These are phyloP conservation scores for Crenichthys baileyi DNA, from an alignment of 2,797 vertebrate species.

Conservation along the genomic window DNA sequence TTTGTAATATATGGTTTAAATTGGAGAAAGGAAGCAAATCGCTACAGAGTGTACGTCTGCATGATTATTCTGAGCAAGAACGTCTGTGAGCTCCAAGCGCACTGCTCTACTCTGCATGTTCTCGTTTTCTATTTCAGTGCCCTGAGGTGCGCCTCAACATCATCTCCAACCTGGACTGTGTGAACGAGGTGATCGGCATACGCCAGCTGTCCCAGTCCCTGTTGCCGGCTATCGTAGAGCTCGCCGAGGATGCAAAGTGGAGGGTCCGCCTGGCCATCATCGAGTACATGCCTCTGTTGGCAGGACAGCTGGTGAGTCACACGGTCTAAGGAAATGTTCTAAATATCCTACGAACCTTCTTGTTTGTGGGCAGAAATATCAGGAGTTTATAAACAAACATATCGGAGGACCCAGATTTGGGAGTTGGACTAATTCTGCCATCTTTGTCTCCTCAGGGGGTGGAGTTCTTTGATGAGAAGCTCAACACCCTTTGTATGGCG, in stretches of 20 bases:
- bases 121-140: conserved; percentile 75
- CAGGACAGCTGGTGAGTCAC: conserved; percentile 88
- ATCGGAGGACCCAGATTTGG: not conserved
- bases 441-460: conserved; percentile 82
- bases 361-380: conserved; percentile 20
- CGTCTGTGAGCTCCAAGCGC: not conserved
- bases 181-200: conserved; percentile 93
- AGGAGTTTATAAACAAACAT: conserved; percentile 1
- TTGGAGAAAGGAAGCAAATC: conserved; percentile 2
- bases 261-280: conserved; percentile 92
- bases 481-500: conserved; percentile 94
- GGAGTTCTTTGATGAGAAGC: conserved; percentile 94
- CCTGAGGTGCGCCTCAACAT: conserved; percentile 93
- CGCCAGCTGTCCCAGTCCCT: conserved; percentile 92
- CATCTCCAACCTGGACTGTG: conserved; percentile 92
- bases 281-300: conserved; percentile 92
- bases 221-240: conserved; percentile 90
- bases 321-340: conserved; percentile 1
- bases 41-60: conserved; percentile 6
- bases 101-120: not conserved
- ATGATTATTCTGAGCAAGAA: not conserved
- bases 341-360: conserved; percentile 10
- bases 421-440: not conserved
- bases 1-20: conserved; percentile 14
- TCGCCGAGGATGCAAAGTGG: conserved; percentile 93